phyloP scores from a whole-genome alignment of 2,888 invertebrate genomes.

The Dolomedes plantarius region DNA sequence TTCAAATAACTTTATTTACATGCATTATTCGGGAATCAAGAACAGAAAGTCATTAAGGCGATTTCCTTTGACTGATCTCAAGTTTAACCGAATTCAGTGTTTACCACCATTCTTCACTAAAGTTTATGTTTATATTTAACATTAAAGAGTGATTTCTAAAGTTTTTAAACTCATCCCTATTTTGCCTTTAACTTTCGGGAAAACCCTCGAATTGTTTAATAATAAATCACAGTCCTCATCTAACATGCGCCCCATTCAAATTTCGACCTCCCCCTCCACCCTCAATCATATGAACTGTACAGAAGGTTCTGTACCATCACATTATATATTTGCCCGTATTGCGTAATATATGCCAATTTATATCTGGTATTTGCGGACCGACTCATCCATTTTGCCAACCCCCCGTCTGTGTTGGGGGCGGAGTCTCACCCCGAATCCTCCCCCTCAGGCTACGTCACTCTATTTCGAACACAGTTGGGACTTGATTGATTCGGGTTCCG shows the following conservation, averaged over 20 bases:
- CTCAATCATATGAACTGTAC: neutral
- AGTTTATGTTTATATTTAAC: too few relatives aligned
- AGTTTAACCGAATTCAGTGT: too few relatives aligned
- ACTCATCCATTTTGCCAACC: conserved; percentile 11
- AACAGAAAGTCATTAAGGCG: too few relatives aligned
- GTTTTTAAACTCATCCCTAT: too few relatives aligned
- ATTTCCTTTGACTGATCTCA: too few relatives aligned
- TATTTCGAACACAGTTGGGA: neutral
- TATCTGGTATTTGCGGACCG: conserved; percentile 5
- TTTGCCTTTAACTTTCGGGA: too few relatives aligned
- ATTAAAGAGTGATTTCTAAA: too few relatives aligned
- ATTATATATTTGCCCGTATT: conserved; percentile 16
- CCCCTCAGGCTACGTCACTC: neutral
- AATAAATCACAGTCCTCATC: neutral
- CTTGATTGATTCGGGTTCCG: conserved; percentile 7
- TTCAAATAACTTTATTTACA: too few relatives aligned
- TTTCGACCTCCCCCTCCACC: neutral
- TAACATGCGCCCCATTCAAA: neutral
- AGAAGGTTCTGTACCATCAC: neutral
- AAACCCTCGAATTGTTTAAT: too few relatives aligned
- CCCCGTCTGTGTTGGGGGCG: neutral
- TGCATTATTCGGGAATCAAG: too few relatives aligned
- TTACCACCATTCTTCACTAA: too few relatives aligned
- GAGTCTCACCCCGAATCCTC: conserved; percentile 3
- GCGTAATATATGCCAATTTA: conserved; percentile 18